Evolutionary conservation across 53 echinoderm and acorn worm species (phyloP).

Genomic region (Echinometra lucunter): DNA sequence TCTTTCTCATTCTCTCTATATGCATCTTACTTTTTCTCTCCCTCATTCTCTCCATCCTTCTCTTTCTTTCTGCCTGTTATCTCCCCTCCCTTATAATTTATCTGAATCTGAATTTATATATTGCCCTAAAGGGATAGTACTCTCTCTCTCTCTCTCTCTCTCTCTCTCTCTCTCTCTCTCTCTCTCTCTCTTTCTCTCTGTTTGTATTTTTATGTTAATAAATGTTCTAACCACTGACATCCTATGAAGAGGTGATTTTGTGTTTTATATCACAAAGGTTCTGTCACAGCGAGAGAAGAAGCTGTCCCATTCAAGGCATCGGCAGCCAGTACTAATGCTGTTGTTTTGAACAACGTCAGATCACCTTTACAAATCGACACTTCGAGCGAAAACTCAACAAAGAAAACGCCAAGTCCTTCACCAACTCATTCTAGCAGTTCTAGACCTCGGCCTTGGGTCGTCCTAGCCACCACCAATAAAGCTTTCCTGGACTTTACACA

Average conservation of each 20-base stretch:
- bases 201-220: no score
- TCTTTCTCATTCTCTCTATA: no score
- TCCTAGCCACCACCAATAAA: conserved; percentile 38
- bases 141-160: no score
- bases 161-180: no score
- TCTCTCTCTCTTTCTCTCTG: no score
- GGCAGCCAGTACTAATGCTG: background rate
- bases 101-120: no score
- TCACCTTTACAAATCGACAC: background rate
- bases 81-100: no score
- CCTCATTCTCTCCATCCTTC: no score
- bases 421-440: background rate
- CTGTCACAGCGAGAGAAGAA: background rate
- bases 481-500: conserved; percentile 57
- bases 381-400: background rate
- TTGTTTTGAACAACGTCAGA: background rate
- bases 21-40: no score
- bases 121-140: no score
- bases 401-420: background rate
- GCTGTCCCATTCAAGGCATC: background rate
- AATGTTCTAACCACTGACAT: no score
- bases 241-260: background rate
- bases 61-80: no score
- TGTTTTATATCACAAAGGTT: background rate
- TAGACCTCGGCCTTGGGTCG: background rate